Percentiles rank a stretch among this genome's conserved stretches.
These are phyloP conservation scores for Morpho achilles DNA, from an alignment of 2,888 invertebrate species.

Conservation along the genomic window DNA sequence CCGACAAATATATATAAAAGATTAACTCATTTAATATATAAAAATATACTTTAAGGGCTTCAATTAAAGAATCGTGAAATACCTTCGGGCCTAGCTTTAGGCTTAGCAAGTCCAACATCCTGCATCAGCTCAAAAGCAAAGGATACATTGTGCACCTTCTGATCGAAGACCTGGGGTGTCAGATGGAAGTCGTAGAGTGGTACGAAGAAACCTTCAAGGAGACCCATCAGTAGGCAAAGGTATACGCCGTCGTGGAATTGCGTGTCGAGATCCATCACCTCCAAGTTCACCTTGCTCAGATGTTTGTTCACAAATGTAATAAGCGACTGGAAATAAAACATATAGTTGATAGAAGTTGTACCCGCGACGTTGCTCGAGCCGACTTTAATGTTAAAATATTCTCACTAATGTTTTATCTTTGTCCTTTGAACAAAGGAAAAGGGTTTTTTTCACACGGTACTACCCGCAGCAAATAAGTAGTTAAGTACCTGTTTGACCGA, in stretches of 20 bases:
- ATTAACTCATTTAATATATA: too few relatives aligned
- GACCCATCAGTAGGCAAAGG: conserved; percentile 95
- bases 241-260: conserved; percentile 99
- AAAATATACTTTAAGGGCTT: too few relatives aligned
- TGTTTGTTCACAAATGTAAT: conserved; percentile 99
- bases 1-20: too few relatives aligned
- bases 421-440: not conserved
- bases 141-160: conserved; percentile 97
- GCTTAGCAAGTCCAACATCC: conserved; percentile 94
- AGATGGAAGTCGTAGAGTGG: conserved; percentile 96
- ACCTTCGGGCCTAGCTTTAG: conserved; percentile 98
- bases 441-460: not conserved
- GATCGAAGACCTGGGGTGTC: conserved; percentile 93
- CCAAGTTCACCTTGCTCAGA: conserved; percentile 96
- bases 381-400: too few relatives aligned
- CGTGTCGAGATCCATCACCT: conserved; percentile 94
- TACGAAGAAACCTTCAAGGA: conserved; percentile 98
- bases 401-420: too few relatives aligned
- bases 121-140: conserved; percentile 99
- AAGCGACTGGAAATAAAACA: conserved; percentile 84
- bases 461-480: too few relatives aligned
- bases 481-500: too few relatives aligned
- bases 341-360: not conserved
- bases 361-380: too few relatives aligned
- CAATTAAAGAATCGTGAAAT: conserved; percentile 25